A percentile compares a stretch with the other conserved stretches of the same genome.
phyloP scores from a whole-genome alignment of 1,140 invertebrate species.

The Bombus impatiens region DNA sequence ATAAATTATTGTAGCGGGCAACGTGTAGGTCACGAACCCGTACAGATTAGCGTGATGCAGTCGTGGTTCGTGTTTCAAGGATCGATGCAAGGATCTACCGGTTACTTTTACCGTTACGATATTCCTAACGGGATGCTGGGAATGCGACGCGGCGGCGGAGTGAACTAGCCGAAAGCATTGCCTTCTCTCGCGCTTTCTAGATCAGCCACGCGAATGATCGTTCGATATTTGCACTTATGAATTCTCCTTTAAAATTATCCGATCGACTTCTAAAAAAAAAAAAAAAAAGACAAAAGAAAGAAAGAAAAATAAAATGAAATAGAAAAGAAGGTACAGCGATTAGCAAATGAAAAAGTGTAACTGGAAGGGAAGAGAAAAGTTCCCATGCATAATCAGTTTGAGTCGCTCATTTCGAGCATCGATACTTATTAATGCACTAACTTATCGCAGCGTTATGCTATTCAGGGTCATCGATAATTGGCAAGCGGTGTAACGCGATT shows the following conservation, averaged over 20 bases:
- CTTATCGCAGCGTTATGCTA: not conserved
- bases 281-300: not conserved
- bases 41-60: slow-evolving; percentile 28
- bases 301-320: no score
- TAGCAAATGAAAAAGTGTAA: not conserved
- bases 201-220: slow-evolving; percentile 39
- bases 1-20: not conserved
- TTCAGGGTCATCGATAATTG: not conserved
- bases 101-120: slow-evolving; percentile 71
- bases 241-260: not conserved
- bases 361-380: not conserved
- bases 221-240: not conserved
- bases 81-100: slow-evolving; percentile 69
- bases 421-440: no score
- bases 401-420: not conserved
- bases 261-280: not conserved
- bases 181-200: slow-evolving; percentile 64
- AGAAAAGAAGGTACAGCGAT: not conserved
- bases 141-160: slow-evolving; percentile 51
- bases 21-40: not conserved
- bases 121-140: slow-evolving; percentile 73
- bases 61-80: slow-evolving; percentile 46
- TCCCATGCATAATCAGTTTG: no score
- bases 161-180: slow-evolving; percentile 52
- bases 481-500: not conserved